Conservation (phyloP, 2,797 vertebrate genomes). For the Avahi laniger region DNA sequence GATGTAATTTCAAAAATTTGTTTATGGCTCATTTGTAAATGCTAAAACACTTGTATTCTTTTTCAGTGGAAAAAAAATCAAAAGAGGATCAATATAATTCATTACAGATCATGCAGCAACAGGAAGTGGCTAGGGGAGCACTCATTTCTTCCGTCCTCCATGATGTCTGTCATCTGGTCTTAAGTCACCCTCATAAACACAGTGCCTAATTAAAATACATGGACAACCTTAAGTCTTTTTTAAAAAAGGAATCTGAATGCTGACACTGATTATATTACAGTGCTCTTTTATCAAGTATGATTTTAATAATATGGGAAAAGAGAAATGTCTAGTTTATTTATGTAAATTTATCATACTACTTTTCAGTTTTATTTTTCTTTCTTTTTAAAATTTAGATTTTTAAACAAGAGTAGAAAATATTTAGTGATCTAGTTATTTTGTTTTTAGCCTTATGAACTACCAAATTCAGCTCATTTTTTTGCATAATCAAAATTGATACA, state of each 20-base stretch:
- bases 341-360: neutral
- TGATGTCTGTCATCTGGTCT: neutral
- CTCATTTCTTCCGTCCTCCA: neutral
- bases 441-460: neutral
- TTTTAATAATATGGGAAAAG: neutral
- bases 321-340: neutral
- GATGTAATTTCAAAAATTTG: neutral
- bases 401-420: neutral
- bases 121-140: rapidly evolving
- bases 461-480: neutral
- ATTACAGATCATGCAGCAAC: neutral
- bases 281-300: neutral
- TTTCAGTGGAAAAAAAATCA: neutral
- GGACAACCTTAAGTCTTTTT: neutral
- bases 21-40: slow-evolving; percentile 31
- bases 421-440: slow-evolving; percentile 3
- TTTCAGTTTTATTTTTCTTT: neutral
- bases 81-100: neutral
- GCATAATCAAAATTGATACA: neutral
- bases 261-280: neutral
- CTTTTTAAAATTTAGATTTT: neutral
- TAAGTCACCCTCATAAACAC: neutral
- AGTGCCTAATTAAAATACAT: neutral
- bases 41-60: neutral
- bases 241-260: neutral